Conservation (phyloP, 2,888 invertebrate species). For the Phyllotreta cruciferae region DNA sequence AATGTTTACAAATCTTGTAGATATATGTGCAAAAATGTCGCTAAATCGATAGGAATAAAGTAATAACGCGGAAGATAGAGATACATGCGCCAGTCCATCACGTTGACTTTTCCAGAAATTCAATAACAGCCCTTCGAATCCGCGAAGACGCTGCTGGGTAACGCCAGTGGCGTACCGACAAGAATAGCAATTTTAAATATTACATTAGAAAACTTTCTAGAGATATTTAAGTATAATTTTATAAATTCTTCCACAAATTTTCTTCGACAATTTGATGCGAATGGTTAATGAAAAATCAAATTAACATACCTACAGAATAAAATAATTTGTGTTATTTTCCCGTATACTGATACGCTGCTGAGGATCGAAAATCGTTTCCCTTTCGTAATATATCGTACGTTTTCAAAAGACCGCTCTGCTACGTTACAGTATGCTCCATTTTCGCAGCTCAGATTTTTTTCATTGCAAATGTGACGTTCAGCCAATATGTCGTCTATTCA, state of each 20-base stretch:
- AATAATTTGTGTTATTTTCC: too few relatives aligned
- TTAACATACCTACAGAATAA: too few relatives aligned
- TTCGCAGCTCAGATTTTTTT: constrained; percentile 25
- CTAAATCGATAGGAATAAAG: constrained; percentile 56
- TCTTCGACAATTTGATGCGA: too few relatives aligned
- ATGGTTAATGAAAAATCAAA: not conserved
- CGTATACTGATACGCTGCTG: not conserved
- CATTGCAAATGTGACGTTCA: constrained; percentile 13
- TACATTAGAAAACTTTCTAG: too few relatives aligned
- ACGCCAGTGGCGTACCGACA: constrained; percentile 7
- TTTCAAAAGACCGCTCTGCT: constrained; percentile 24
- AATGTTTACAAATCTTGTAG: constrained; percentile 33
- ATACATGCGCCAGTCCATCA: constrained; percentile 58
- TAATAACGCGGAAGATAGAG: constrained; percentile 55
- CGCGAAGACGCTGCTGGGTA: constrained; percentile 51
- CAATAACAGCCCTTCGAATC: constrained; percentile 53
- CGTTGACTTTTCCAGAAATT: constrained; percentile 55
- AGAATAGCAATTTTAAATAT: not conserved
- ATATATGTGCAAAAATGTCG: constrained; percentile 41
- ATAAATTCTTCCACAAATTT: too few relatives aligned
- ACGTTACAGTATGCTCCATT: constrained; percentile 29
- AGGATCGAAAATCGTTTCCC: constrained; percentile 16
- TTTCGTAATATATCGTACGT: constrained; percentile 35
- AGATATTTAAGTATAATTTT: not conserved
- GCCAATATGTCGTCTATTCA: constrained; percentile 26